A percentile compares a stretch with the other conserved stretches of the same genome.
phyloP scores from a whole-genome alignment of 2,797 vertebrate genomes.

The Epinephelus malabaricus region DNA sequence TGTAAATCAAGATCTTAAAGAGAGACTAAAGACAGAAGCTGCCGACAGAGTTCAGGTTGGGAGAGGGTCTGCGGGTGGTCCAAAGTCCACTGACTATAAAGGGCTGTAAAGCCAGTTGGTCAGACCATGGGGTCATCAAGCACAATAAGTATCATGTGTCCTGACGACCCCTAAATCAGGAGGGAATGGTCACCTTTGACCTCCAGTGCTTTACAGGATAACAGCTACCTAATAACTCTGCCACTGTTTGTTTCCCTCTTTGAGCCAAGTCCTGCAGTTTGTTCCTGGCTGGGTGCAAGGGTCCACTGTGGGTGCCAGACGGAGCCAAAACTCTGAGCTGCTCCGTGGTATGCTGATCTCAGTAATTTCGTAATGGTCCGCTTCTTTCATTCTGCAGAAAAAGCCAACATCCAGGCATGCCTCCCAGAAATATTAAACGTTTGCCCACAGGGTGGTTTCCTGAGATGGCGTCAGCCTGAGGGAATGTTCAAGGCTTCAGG shows the following conservation, averaged over 20 bases:
- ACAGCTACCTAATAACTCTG: constrained; percentile 41
- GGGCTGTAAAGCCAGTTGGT: constrained; percentile 48
- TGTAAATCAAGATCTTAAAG: background rate
- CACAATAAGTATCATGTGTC: constrained; percentile 43
- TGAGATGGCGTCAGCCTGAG: constrained; percentile 76
- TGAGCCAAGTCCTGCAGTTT: constrained; percentile 42
- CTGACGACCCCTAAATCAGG: constrained; percentile 41
- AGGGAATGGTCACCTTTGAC: constrained; percentile 65
- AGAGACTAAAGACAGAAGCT: constrained; percentile 3
- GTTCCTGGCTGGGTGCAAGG: constrained; percentile 46
- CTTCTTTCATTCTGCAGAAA: constrained; percentile 30
- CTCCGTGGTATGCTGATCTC: constrained; percentile 60
- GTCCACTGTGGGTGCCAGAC: constrained; percentile 24
- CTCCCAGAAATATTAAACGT: constrained; percentile 68
- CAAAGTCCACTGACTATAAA: constrained; percentile 7
- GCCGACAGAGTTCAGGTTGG: constrained; percentile 10
- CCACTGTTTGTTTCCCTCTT: constrained; percentile 53
- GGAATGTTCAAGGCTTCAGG: constrained; percentile 75
- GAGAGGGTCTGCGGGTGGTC: constrained; percentile 50
- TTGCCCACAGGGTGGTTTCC: constrained; percentile 76
- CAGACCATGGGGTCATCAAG: constrained; percentile 27
- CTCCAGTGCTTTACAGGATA: constrained; percentile 44
- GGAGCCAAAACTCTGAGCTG: constrained; percentile 48
- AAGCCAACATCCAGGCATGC: constrained; percentile 41
- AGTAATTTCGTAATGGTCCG: constrained; percentile 55